Conservation (phyloP, 2,888 invertebrate species). For the Pandemis cinnamomeana region DNA sequence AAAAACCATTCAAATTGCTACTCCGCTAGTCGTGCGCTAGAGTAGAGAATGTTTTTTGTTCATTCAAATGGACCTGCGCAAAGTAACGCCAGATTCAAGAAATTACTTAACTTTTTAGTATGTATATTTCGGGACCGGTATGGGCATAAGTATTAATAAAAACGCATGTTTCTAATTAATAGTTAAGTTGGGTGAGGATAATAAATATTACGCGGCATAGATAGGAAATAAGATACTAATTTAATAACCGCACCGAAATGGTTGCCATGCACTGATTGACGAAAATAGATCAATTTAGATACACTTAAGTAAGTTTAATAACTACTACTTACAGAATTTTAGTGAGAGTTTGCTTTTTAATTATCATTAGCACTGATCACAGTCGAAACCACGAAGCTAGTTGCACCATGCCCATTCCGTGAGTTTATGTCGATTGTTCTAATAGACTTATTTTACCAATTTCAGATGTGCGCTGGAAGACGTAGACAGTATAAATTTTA, state of each 20-base stretch:
- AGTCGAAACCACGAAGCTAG: not conserved
- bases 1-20: too few relatives aligned
- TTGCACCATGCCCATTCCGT: constrained; percentile 10
- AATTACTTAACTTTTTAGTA: too few relatives aligned
- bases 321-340: not conserved
- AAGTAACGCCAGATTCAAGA: too few relatives aligned
- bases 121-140: constrained; percentile 13
- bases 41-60: too few relatives aligned
- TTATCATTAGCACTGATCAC: not conserved
- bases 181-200: not conserved
- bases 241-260: not conserved
- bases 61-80: too few relatives aligned
- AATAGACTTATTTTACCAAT: constrained; percentile 52
- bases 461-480: constrained; percentile 85
- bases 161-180: not conserved
- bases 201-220: not conserved
- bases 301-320: not conserved
- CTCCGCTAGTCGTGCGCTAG: too few relatives aligned
- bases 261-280: not conserved
- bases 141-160: not conserved
- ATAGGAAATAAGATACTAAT: too few relatives aligned
- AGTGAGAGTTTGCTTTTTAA: not conserved
- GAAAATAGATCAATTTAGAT: not conserved
- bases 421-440: not conserved
- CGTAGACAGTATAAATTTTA: constrained; percentile 81